Base-by-base conservation (phyloP, 2,113 vertebrate genomes). In the Riparia riparia region DNA sequence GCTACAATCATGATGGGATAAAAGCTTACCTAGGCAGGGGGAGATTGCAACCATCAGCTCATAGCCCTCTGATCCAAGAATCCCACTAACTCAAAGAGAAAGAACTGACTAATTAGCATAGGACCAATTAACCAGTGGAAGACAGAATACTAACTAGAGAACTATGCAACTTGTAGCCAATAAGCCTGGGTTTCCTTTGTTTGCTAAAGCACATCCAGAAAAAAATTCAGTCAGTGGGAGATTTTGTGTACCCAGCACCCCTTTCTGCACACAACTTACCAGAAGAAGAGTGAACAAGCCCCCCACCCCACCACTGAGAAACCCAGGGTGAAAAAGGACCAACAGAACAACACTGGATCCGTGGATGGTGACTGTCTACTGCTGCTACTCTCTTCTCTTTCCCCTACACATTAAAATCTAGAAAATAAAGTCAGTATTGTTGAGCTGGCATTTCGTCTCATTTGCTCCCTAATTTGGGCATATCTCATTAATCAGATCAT, bases 381-480 rank as follows among this genome's bases (percentile, higher is more conserved):
- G 9, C 21, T 45, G 39, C 17, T 10, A 11, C 18, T 31, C 18
- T 24, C 12, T 74, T 65, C 32, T 41, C n/a, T 39, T 34, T 50
- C 31, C 3, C 45, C 32, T 68, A 12, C 37, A 51, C 31, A 44
- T 4, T 37, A 32, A 69, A 45, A 37, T 9, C 32, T 39, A 51
- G 45, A 51, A 83, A 69, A 58, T 18, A 25, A 56, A 50, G 39
- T 22, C 32, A 51, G 17, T 28, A 32, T 9, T 28, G 45, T 28
- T 60, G 45, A 77, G 68, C 20, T 26, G 11, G 26, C 45, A 68
- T 58, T 68, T 51, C 0, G 0, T 22, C 45, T 58, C 1, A 0
- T 60, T 32, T 22, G 21, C 21, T 37, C 45, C 45, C 32, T 15
- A 60, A 44, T 28, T 22, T 28, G 45, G 21, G 28, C 45, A 45